phyloP scores from a whole-genome alignment of 2,797 vertebrate species.

The Cryptoblepharus egeriae region DNA sequence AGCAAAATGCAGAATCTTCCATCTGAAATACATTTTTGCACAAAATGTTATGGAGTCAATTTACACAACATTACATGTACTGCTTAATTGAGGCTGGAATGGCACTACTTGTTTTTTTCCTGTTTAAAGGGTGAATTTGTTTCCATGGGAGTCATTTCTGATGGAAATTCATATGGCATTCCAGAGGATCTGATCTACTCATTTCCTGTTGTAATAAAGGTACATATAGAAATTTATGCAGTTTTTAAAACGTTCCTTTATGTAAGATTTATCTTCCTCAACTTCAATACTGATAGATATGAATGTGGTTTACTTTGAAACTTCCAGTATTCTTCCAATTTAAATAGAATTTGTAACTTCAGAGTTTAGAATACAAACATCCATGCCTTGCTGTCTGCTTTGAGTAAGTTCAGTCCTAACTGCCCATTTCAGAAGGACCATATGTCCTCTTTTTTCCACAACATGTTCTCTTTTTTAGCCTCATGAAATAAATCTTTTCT shows the following conservation, averaged over 20 bases:
- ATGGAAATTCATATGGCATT: slow-evolving; percentile 89
- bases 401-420: not conserved
- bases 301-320: not conserved
- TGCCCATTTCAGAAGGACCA: too few species aligned
- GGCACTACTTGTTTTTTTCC: slow-evolving; percentile 3
- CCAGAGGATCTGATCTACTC: slow-evolving; percentile 92
- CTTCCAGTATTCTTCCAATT: not conserved
- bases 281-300: not conserved
- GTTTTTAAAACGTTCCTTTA: not conserved
- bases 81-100: not conserved
- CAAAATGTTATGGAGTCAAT: not conserved
- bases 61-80: not conserved
- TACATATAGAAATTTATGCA: slow-evolving; percentile 54
- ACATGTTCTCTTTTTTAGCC: too few species aligned
- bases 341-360: not conserved
- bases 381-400: not conserved
- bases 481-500: too few species aligned
- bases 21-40: not conserved
- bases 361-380: not conserved
- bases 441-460: too few species aligned
- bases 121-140: slow-evolving; percentile 88
- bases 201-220: slow-evolving; percentile 95
- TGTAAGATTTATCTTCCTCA: not conserved
- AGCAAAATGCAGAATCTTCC: not conserved
- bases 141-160: slow-evolving; percentile 95